These are phyloP conservation scores for Drosophila macrothrix DNA, from an alignment of 2,888 invertebrate genomes.

Conservation along the genomic window DNA sequence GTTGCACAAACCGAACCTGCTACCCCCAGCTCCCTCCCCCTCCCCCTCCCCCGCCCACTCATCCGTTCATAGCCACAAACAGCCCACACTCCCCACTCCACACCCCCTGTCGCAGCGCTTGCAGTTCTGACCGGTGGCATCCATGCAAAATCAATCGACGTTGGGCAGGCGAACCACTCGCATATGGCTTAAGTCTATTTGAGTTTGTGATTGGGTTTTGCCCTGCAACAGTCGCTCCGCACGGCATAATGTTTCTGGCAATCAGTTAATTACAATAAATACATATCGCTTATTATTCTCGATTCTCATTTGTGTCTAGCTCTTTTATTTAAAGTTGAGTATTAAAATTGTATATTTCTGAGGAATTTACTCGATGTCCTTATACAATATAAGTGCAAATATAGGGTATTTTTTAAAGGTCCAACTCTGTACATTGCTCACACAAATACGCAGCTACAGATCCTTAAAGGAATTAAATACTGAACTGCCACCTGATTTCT, in stretches of 20 bases:
- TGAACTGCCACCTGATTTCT: background rate
- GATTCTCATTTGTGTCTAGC: background rate
- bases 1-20: slow-evolving; percentile 34
- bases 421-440: too few relatives aligned
- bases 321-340: background rate
- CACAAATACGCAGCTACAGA: background rate
- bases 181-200: slow-evolving; percentile 62
- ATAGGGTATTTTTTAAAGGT: slow-evolving; percentile 15
- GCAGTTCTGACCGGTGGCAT: slow-evolving; percentile 60
- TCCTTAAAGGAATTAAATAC: slow-evolving; percentile 1
- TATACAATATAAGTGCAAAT: background rate
- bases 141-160: slow-evolving; percentile 71
- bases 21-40: background rate
- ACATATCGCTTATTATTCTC: background rate
- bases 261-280: background rate
- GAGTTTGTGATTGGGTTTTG: slow-evolving; percentile 55
- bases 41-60: background rate
- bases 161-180: slow-evolving; percentile 42
- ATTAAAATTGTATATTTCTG: background rate
- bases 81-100: slow-evolving; percentile 6
- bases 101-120: background rate
- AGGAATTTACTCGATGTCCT: accelerated
- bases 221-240: background rate
- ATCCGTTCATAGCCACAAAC: slow-evolving; percentile 11
- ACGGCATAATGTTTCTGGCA: slow-evolving; percentile 3